Evolutionary conservation across 2,113 vertebrate genomes (phyloP).

Genomic region (Oriolus oriolus): DNA sequence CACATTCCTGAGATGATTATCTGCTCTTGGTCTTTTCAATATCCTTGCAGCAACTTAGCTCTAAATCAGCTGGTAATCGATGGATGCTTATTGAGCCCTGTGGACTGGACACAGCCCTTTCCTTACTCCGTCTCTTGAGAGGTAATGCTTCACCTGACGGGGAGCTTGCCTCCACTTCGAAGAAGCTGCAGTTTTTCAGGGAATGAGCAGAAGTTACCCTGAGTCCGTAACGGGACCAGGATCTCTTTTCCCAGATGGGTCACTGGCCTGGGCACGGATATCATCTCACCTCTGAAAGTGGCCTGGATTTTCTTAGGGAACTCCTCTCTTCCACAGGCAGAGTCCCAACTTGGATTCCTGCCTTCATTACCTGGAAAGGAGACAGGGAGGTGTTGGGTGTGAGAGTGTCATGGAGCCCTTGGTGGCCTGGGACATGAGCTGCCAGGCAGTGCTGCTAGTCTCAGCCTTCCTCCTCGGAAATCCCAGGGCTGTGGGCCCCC

Average conservation of each 20-base stretch:
- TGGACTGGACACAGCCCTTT: not conserved
- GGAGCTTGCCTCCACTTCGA: not conserved
- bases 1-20: not conserved
- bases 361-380: not conserved
- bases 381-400: not conserved
- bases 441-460: too few relatives aligned
- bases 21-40: not conserved
- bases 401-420: rapidly evolving
- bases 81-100: not conserved
- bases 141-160: not conserved
- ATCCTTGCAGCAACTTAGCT: not conserved
- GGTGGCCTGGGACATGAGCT: not conserved
- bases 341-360: not conserved
- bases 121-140: not conserved
- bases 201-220: not conserved
- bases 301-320: not conserved
- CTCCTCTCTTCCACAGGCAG: not conserved
- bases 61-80: not conserved
- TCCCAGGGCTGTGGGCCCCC: not conserved
- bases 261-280: not conserved
- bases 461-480: not conserved
- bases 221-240: rapidly evolving
- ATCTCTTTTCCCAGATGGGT: not conserved
- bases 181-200: not conserved
- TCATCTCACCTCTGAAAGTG: not conserved